Evolutionary conservation across 2,113 vertebrate genomes (phyloP), one percentile per base, ranked within the genome.

Genomic region (Pituophis catenifer): DNA sequence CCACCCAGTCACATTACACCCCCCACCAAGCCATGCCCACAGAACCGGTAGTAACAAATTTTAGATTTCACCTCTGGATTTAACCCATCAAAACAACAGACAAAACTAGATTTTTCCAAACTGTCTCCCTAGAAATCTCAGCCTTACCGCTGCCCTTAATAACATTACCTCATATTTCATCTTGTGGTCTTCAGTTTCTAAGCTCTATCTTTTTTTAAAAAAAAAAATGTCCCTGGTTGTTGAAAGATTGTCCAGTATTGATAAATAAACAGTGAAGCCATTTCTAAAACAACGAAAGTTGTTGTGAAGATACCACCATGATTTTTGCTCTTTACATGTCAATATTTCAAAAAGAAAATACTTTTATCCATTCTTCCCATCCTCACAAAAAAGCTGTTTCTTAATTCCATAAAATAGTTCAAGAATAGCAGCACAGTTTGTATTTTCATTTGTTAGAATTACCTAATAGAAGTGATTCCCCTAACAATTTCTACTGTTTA

Each of bases 381-480:
- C 48, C 94, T 70, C 23, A 57, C 90, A 93, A 88, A 50, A 33
- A 93, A 26, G 53, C 62, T 59, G 29, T 59, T 94, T 29, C 90
- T 91, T 92, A 93, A 91, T 90, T 53, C 58, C 62, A 95, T 59
- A 91, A 93, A 75, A 54, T 81, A 94, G 65, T 65, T 87, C 89
- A 86, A 53, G 13, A 29, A 86, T 52, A 85, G 33, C 13, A 93
- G 93, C 52, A 93, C 55, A 5, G 50, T 70, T 89, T 95, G 65
- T 86, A 81, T 94, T 96, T 94, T 93, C 5, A 94, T 94, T 93
- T 92, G 38, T 55, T 93, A 92, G 65, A 95, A 95, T 88, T 53
- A 89, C 86, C 89, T 88, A 81, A 91, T 94, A 33, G 44, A 88
- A 88, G 26, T 88, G 54, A 94, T 92, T 93, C 75, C 93, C 57